These are phyloP conservation scores for Chascanopsetta lugubris DNA, from an alignment of 2,113 vertebrate genomes.

Conservation along the genomic window DNA sequence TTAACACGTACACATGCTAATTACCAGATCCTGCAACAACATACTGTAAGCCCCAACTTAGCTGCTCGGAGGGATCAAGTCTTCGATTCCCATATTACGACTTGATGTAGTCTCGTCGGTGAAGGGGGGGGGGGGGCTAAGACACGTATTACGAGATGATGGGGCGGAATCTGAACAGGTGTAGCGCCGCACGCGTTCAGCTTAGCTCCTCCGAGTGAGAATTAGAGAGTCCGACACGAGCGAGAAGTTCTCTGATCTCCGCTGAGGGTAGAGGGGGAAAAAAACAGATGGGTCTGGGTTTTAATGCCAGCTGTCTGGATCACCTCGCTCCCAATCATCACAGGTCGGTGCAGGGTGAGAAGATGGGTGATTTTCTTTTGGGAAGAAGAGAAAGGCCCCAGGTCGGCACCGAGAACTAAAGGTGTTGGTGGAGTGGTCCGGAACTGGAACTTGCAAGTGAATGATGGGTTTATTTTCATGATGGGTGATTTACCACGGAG, in stretches of 20 bases:
- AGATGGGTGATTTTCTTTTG: conserved; percentile 34
- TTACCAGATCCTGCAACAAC: not conserved
- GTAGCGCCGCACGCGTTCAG: conserved; percentile 54
- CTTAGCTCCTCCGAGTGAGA: conserved; percentile 54
- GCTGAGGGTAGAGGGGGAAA: conserved; percentile 35
- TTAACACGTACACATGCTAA: not conserved
- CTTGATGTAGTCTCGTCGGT: conserved; percentile 43
- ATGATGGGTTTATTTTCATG: conserved; percentile 9
- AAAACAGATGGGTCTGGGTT: conserved; percentile 58
- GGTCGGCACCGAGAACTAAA: conserved; percentile 17
- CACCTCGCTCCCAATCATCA: conserved; percentile 18
- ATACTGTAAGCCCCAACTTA: conserved; percentile 34
- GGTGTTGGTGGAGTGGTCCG: conserved; percentile 46
- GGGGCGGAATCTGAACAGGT: conserved; percentile 61
- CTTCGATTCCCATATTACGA: conserved; percentile 51
- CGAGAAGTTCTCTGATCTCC: conserved; percentile 61
- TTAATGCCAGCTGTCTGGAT: conserved; percentile 58
- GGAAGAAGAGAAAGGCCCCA: conserved; percentile 24
- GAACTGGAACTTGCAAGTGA: conserved; percentile 14
- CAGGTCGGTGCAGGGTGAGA: conserved; percentile 30
- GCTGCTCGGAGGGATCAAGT: conserved; percentile 44
- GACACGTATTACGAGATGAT: conserved; percentile 50
- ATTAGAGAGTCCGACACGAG: conserved; percentile 58
- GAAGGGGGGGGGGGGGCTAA: conserved; percentile 44
- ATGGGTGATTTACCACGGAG: no score